These are phyloP conservation scores for Acromyrmex charruanus DNA, from an alignment of 1,140 invertebrate species.

Conservation along the genomic window DNA sequence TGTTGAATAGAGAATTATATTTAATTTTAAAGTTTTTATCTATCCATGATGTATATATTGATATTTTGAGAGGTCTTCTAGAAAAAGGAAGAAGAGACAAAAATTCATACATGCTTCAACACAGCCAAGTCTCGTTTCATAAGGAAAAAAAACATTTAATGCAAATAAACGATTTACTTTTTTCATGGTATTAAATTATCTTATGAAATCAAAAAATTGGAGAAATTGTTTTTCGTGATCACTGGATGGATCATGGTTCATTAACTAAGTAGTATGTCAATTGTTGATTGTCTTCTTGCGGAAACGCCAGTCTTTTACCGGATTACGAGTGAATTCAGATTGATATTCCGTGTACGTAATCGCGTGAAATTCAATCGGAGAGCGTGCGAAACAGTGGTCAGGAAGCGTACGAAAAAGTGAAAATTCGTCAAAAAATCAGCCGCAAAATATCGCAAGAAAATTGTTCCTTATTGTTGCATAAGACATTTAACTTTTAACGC, in stretches of 20 bases:
- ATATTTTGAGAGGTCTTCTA: background rate
- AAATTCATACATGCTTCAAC: background rate
- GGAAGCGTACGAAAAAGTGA: constrained; percentile 66
- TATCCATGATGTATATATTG: background rate
- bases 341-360: constrained; percentile 66
- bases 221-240: constrained; percentile 36
- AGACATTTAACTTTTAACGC: background rate
- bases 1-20: background rate
- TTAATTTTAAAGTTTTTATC: background rate
- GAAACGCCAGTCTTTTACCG: background rate
- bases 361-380: constrained; percentile 61
- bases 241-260: constrained; percentile 38
- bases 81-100: background rate
- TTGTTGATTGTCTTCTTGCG: constrained; percentile 30
- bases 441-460: constrained; percentile 29
- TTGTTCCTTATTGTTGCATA: constrained; percentile 21
- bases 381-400: constrained; percentile 52
- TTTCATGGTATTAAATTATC: constrained; percentile 15
- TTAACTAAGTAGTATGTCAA: constrained; percentile 16
- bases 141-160: background rate
- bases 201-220: constrained; percentile 19
- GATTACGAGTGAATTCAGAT: constrained; percentile 36
- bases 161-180: background rate
- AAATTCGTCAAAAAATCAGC: constrained; percentile 51
- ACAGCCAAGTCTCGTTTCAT: background rate